Conservation (phyloP, 2,797 vertebrate genomes). For the Carapus acus region DNA sequence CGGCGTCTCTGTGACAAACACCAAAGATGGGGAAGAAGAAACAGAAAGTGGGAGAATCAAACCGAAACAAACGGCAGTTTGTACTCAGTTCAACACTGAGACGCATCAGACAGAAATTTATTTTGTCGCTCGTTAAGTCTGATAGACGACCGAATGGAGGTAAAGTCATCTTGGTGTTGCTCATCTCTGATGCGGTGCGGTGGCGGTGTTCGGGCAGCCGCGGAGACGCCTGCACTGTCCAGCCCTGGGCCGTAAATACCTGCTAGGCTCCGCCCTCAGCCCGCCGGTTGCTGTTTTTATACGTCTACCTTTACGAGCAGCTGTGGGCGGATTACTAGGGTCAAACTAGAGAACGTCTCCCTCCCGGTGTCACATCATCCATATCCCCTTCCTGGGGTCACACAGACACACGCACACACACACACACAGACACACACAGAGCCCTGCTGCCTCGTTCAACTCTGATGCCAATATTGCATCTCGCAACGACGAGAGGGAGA, state of each 20-base stretch:
- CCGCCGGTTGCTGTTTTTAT: slow-evolving; percentile 14
- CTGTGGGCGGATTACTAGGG: slow-evolving; percentile 25
- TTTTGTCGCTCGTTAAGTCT: slow-evolving; percentile 31
- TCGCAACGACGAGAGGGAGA: slow-evolving; percentile 39
- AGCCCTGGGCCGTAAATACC: slow-evolving; percentile 15
- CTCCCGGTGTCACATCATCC: too few species aligned
- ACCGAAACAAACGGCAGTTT: too few species aligned
- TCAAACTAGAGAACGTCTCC: slow-evolving; percentile 35
- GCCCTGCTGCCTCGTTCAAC: too few species aligned
- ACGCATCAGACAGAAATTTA: too few species aligned
- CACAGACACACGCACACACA: too few species aligned
- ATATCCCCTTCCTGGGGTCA: too few species aligned
- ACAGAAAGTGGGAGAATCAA: too few species aligned
- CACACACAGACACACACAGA: too few species aligned
- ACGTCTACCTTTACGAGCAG: slow-evolving; percentile 12
- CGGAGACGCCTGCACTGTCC: slow-evolving; percentile 14
- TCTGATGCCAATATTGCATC: slow-evolving; percentile 41
- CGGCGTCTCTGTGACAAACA: background rate
- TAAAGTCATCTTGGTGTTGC: slow-evolving; percentile 44
- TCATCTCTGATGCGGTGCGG: background rate
- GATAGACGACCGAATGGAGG: slow-evolving; percentile 55
- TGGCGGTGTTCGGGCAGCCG: slow-evolving; percentile 8
- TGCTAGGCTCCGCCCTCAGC: slow-evolving; percentile 8
- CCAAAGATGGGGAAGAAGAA: too few species aligned
- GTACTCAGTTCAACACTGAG: too few species aligned